Evolutionary conservation across 2,888 invertebrate genomes (phyloP).

Genomic region (Dasysyrphus albostriatus): DNA sequence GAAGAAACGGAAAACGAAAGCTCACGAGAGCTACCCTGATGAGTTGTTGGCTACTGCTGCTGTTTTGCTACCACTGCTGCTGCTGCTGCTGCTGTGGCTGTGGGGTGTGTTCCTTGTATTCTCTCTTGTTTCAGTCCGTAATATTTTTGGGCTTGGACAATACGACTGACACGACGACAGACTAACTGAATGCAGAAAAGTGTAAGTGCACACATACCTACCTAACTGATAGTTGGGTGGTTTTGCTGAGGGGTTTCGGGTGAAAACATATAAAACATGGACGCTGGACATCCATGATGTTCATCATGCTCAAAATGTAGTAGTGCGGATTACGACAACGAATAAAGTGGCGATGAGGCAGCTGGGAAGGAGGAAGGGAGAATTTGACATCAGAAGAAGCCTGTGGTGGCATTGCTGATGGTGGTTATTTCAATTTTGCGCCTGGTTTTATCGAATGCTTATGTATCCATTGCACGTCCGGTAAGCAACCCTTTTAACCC

Average conservation of each 20-base stretch:
- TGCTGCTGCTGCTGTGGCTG: neutral
- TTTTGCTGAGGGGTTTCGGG: neutral
- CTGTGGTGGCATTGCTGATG: slow-evolving; percentile 33
- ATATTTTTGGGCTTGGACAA: slow-evolving; percentile 24
- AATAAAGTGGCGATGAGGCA: slow-evolving; percentile 8
- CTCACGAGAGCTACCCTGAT: slow-evolving; percentile 70
- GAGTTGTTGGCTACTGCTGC: slow-evolving; percentile 22
- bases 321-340: slow-evolving; percentile 41
- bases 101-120: slow-evolving; percentile 40
- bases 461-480: slow-evolving; percentile 72
- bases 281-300: slow-evolving; percentile 47
- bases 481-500: slow-evolving; percentile 72
- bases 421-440: slow-evolving; percentile 68
- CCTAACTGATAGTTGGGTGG: neutral
- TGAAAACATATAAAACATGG: slow-evolving; percentile 24
- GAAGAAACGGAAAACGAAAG: slow-evolving; percentile 84
- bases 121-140: slow-evolving; percentile 28
- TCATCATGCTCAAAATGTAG: slow-evolving; percentile 52
- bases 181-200: slow-evolving; percentile 63
- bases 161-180: slow-evolving; percentile 6
- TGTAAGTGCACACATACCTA: slow-evolving; percentile 69
- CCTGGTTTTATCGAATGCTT: slow-evolving; percentile 70
- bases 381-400: slow-evolving; percentile 10
- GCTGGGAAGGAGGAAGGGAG: neutral
- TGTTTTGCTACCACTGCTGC: slow-evolving; percentile 2